Conservation (phyloP, 2,113 vertebrate species). For the Plecturocebus donacophilus region DNA sequence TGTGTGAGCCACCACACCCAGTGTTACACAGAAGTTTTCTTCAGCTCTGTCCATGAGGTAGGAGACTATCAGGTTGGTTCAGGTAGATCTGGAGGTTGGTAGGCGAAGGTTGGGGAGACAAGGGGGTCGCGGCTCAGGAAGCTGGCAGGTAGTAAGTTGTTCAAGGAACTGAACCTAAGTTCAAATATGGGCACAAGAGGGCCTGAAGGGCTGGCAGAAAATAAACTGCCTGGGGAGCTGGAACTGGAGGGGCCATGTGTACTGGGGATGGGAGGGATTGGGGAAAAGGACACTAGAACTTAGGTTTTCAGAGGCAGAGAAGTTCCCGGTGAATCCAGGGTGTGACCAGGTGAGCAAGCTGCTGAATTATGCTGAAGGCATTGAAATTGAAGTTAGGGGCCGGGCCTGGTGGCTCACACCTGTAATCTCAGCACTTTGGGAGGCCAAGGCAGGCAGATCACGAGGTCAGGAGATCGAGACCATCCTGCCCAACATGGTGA, state of each 20-base stretch:
- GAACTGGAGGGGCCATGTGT: not conserved
- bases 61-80: not conserved
- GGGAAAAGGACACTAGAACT: not conserved
- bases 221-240: not conserved
- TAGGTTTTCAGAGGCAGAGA: not conserved
- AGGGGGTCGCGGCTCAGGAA: not conserved
- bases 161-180: not conserved
- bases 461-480: no score
- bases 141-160: not conserved
- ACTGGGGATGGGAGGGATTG: not conserved
- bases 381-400: not conserved
- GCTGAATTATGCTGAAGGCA: not conserved
- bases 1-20: no score
- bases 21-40: not conserved
- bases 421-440: no score
- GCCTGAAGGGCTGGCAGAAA: not conserved
- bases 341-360: not conserved
- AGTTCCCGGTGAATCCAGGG: not conserved
- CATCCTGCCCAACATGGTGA: no score
- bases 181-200: not conserved
- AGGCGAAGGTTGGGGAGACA: not conserved
- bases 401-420: rapidly evolving
- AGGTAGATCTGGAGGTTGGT: not conserved
- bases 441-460: no score
- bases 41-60: not conserved